A percentile compares a stretch with the other conserved stretches of the same genome.
phyloP scores from a whole-genome alignment of 2,797 vertebrate species.

The Catamblyrhynchus diadema region DNA sequence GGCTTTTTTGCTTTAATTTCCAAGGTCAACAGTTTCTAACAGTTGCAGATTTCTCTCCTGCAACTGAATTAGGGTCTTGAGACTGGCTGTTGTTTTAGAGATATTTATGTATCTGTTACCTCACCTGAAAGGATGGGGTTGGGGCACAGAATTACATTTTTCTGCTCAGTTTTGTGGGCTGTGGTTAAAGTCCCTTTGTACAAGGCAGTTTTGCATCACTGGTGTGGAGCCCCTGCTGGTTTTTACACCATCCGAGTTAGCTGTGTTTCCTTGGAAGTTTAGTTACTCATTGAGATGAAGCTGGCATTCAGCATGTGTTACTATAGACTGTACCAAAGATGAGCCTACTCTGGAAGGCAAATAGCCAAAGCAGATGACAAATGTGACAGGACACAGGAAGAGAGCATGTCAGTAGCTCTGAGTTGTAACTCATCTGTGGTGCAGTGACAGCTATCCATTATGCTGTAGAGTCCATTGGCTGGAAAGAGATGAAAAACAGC shows the following conservation, averaged over 20 bases:
- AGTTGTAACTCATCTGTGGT: neutral
- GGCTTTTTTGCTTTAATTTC: neutral
- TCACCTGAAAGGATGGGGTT: neutral
- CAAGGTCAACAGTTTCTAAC: neutral
- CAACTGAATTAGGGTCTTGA: neutral
- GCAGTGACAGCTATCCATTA: neutral
- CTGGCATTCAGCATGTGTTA: neutral
- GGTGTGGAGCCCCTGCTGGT: neutral
- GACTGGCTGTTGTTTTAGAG: neutral
- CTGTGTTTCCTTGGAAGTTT: neutral
- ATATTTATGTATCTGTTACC: neutral
- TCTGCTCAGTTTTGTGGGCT: neutral
- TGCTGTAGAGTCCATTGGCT: neutral
- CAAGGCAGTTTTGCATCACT: neutral
- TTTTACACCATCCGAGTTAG: neutral
- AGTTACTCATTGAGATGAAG: neutral
- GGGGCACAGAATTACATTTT: neutral
- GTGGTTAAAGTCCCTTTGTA: neutral
- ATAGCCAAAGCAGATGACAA: neutral
- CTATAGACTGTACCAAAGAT: neutral
- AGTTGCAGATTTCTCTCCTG: neutral
- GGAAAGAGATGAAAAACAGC: neutral
- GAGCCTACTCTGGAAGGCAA: neutral
- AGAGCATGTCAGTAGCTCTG: neutral
- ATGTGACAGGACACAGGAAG: neutral